phyloP scores from a whole-genome alignment of 1,140 invertebrate species.

The Conus ventricosus region DNA sequence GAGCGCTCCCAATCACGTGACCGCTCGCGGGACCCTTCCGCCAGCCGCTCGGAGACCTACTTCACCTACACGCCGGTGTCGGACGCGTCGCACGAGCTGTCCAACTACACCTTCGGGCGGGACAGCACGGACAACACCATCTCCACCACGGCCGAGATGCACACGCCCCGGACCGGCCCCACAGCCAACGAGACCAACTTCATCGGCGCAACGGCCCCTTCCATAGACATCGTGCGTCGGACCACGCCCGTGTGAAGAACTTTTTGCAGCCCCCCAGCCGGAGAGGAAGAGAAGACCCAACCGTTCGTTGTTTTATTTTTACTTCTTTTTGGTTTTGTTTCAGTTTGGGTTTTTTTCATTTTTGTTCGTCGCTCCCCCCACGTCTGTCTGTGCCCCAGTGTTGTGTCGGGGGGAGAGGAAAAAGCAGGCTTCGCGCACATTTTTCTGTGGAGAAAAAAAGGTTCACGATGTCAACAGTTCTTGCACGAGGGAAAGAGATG shows the following conservation, averaged over 20 bases:
- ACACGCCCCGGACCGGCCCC: conserved; percentile 53
- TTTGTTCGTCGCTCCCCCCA: not conserved
- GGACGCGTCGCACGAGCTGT: conserved; percentile 71
- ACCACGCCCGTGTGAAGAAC: conserved; percentile 61
- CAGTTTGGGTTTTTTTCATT: not conserved
- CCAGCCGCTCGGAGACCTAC: conserved; percentile 71
- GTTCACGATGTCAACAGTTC: too few relatives aligned
- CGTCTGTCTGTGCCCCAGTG: not conserved
- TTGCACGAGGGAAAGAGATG: too few relatives aligned
- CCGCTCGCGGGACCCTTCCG: conserved; percentile 67
- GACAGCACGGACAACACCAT: conserved; percentile 70
- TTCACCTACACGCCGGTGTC: conserved; percentile 73
- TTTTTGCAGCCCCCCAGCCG: too few relatives aligned
- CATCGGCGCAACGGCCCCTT: conserved; percentile 36
- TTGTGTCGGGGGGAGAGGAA: not conserved
- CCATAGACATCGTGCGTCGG: conserved; percentile 61
- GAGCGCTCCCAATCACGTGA: conserved; percentile 66
- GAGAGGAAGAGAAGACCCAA: not conserved
- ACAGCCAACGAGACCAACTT: not conserved
- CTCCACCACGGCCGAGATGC: conserved; percentile 71
- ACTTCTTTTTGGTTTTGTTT: too few relatives aligned
- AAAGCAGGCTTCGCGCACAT: not conserved
- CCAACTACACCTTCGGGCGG: conserved; percentile 70
- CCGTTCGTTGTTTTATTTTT: too few relatives aligned
- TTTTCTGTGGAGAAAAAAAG: not conserved